phyloP scores from a whole-genome alignment of 2,888 invertebrate genomes.

The Tanypteryx hageni region DNA sequence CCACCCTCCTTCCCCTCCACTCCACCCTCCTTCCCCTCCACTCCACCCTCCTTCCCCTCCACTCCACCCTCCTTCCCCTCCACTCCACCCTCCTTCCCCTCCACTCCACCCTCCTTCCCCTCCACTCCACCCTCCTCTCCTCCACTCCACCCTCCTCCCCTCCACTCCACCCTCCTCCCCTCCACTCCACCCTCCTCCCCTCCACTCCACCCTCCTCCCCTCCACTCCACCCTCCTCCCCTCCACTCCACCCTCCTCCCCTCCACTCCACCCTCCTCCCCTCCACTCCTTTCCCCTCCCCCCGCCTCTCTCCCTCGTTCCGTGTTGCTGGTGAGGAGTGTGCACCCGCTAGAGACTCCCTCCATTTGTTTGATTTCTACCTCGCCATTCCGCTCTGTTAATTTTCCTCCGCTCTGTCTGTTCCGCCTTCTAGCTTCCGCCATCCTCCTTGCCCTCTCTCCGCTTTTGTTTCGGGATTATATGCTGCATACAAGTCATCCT shows the following conservation, averaged over 20 bases:
- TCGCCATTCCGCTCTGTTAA: constrained; percentile 30
- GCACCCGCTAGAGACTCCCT: background rate
- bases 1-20: no score
- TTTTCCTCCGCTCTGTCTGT: constrained; percentile 7
- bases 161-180: background rate
- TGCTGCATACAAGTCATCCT: no score
- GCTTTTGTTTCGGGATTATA: no score
- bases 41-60: no score
- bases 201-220: background rate
- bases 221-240: background rate
- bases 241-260: background rate
- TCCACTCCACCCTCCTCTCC: background rate
- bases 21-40: no score
- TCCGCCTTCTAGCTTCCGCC: background rate
- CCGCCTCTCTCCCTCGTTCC: background rate
- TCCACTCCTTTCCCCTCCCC: background rate
- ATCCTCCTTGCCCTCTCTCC: background rate
- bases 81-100: no score
- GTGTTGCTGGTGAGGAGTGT: background rate
- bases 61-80: no score
- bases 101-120: background rate
- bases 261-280: background rate
- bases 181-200: background rate
- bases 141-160: background rate
- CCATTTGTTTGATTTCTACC: background rate